phyloP scores from a whole-genome alignment of 2,888 invertebrate genomes.

The Girardia tigrina region DNA sequence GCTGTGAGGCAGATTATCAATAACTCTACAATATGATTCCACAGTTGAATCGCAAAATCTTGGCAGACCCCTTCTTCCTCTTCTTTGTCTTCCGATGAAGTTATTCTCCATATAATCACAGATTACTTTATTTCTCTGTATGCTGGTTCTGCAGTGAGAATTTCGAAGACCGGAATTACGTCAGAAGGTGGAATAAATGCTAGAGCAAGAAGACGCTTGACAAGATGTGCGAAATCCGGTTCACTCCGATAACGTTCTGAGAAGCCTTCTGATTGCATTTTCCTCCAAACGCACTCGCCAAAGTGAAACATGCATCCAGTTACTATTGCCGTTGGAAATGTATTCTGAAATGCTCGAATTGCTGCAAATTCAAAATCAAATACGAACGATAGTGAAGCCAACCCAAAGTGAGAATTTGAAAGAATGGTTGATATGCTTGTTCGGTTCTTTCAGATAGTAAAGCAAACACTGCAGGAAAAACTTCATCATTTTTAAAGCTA shows the following conservation, averaged over 20 bases:
- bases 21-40: not conserved
- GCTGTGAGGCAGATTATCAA: not conserved
- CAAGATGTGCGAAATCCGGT: not conserved
- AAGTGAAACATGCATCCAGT: too few relatives aligned
- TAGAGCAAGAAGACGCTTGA: conserved; percentile 7
- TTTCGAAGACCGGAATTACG: not conserved
- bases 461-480: not conserved
- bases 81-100: not conserved
- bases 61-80: not conserved
- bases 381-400: not conserved
- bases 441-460: conserved; percentile 6
- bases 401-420: not conserved
- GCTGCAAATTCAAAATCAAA: not conserved
- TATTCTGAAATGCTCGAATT: not conserved
- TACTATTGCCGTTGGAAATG: not conserved
- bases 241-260: not conserved
- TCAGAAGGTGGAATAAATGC: not conserved
- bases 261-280: not conserved
- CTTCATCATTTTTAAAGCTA: not conserved
- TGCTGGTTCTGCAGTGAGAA: not conserved
- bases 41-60: not conserved
- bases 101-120: conserved; percentile 1
- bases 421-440: not conserved
- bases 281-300: not conserved
- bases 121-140: not conserved